Conservation (phyloP, 2,888 invertebrate genomes). For the Drosophila demipolita region DNA sequence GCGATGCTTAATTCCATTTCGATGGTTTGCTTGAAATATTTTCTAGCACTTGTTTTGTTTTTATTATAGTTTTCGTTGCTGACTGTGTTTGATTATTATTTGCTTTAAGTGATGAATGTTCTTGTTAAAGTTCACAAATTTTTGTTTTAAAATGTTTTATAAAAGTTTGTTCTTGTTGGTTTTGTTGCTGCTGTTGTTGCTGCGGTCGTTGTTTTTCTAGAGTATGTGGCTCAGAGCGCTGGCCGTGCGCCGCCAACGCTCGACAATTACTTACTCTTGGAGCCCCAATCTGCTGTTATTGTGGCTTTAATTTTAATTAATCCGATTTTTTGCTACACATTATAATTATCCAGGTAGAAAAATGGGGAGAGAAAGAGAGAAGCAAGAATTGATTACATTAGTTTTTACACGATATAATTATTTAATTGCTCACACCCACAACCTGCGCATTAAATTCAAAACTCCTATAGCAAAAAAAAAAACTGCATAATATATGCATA, state of each 20-base stretch:
- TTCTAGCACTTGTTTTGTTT: slow-evolving; percentile 5
- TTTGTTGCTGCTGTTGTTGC: slow-evolving; percentile 1
- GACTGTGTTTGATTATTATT: slow-evolving; percentile 6
- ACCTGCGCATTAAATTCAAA: background rate
- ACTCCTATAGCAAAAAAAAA: background rate
- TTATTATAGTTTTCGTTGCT: background rate
- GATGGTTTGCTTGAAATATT: slow-evolving; percentile 60
- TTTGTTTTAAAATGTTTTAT: background rate
- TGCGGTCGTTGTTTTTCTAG: slow-evolving; percentile 1
- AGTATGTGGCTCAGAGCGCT: slow-evolving; percentile 11
- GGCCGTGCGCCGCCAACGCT: slow-evolving; percentile 30
- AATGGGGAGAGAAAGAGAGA: slow-evolving; percentile 7
- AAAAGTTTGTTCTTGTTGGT: background rate
- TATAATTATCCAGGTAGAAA: slow-evolving; percentile 42
- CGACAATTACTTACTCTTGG: slow-evolving; percentile 17
- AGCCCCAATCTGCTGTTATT: slow-evolving; percentile 14
- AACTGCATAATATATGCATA: background rate
- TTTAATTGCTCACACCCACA: background rate
- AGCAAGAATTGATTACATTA: slow-evolving; percentile 66
- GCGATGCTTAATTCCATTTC: slow-evolving; percentile 73
- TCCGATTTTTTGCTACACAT: slow-evolving; percentile 67
- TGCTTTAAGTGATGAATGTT: background rate
- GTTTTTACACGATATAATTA: slow-evolving; percentile 51
- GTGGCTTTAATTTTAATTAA: slow-evolving; percentile 68
- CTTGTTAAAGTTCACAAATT: slow-evolving; percentile 20